Base-by-base conservation (phyloP, 2,797 vertebrate species). In the Pseudochromis fuscus region DNA sequence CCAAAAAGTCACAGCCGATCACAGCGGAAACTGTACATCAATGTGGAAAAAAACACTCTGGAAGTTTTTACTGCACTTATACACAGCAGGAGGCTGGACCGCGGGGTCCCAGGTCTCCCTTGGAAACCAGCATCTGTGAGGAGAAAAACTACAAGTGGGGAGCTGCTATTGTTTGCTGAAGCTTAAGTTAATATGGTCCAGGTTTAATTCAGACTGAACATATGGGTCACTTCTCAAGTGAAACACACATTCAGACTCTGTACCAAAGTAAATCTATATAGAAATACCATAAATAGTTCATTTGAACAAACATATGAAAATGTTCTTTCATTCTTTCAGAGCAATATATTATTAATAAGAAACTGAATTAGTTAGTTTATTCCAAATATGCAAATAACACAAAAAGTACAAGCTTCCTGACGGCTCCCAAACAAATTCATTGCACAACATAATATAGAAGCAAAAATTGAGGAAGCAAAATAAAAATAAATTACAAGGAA, bases 21-120 rank as follows among this genome's bases (percentile, higher is more conserved):
- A 74, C 83, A 87, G 79, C 79, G 83, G 88, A 93, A 91, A 90
- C 85, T 82, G 81, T 90, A 88, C 79, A 88, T 93, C 88, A 90
- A 65, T 64, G 76, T 81, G 67, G 68, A 81, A 79, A 77, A 75
- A 72, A 83, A 56, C 50, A 44, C 59, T 23, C 59, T 82, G 81
- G 84, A 83, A 56, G 83, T 73, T 79, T 88, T 84, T 53, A 87
- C 67, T 70, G 75, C 77, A 35, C 61, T 77, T 67, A 46, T 31
- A 57, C 77, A 71, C 75, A 77, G 78, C 49, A 72, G 76, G 83
- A 72, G 70, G 65, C 70, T 28, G 40, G 37, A 77, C 58, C 52
- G 24, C 52, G 12, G 44, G 50, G 45, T 65, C 56, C 66, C 45
- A 18, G 55, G 67, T 83, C 70, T 72, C 78, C 56, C 31, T 21